Evolutionary conservation across 2,888 invertebrate species (phyloP).

Genomic region (Desoria tigrina): DNA sequence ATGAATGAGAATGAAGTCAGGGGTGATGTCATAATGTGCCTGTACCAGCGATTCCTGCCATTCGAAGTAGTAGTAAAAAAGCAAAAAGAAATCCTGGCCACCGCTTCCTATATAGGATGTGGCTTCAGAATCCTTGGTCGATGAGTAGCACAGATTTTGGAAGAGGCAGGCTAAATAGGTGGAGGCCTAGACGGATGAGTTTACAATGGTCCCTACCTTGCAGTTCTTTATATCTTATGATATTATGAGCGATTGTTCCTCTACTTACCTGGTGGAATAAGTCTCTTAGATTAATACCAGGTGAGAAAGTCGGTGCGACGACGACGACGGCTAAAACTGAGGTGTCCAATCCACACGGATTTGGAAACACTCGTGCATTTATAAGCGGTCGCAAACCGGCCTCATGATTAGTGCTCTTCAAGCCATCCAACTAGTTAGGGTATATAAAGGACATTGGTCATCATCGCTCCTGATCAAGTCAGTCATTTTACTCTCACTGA

Average conservation of each 20-base stretch:
- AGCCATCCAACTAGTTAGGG: slow-evolving; percentile 14
- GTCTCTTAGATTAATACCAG: not conserved
- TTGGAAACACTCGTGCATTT: slow-evolving; percentile 33
- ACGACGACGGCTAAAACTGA: not conserved
- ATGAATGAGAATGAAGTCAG: not conserved
- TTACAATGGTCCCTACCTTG: slow-evolving; percentile 3
- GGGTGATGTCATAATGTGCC: not conserved
- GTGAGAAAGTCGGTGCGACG: slow-evolving; percentile 6
- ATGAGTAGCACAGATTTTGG: not conserved
- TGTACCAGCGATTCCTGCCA: too few species aligned
- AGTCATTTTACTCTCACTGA: too few species aligned
- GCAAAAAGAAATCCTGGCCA: not conserved
- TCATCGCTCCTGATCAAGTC: not conserved
- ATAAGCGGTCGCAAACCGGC: slow-evolving; percentile 30
- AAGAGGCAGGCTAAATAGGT: too few species aligned
- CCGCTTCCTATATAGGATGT: slow-evolving; percentile 7
- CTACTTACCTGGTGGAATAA: too few species aligned
- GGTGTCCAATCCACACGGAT: slow-evolving; percentile 5
- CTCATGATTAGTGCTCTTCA: slow-evolving; percentile 12
- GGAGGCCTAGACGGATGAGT: not conserved
- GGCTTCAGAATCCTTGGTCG: not conserved
- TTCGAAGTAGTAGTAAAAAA: not conserved
- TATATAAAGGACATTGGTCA: slow-evolving; percentile 14
- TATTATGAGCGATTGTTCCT: too few species aligned
- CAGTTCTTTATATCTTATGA: too few species aligned